Conservation (phyloP, 2,797 vertebrate genomes). For the Masticophis lateralis region DNA sequence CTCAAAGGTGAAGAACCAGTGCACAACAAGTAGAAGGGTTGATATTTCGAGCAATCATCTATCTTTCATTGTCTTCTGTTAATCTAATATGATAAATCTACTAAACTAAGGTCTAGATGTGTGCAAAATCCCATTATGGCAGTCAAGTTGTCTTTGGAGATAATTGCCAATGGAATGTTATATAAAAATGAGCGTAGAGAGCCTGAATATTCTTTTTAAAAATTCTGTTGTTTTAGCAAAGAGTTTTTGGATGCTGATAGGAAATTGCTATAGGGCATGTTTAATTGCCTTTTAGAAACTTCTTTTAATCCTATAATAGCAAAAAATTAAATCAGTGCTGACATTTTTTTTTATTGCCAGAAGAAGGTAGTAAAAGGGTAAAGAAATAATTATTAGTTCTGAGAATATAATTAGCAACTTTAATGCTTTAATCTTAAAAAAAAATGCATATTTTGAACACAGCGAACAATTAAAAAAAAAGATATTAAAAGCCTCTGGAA, state of each 20-base stretch:
- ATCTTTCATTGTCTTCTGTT: slow-evolving; percentile 73
- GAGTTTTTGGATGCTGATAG: slow-evolving; percentile 76
- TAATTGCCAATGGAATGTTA: slow-evolving; percentile 74
- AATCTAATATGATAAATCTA: slow-evolving; percentile 68
- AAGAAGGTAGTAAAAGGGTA: slow-evolving; percentile 85
- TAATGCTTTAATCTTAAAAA: slow-evolving; percentile 81
- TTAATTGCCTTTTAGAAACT: slow-evolving; percentile 84
- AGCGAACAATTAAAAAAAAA: slow-evolving; percentile 81
- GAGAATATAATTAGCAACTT: slow-evolving; percentile 85
- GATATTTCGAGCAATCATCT: slow-evolving; percentile 68
- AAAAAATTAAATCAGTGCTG: slow-evolving; percentile 84
- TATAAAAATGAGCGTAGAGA: slow-evolving; percentile 63
- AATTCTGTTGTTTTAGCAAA: slow-evolving; percentile 77
- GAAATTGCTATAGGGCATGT: slow-evolving; percentile 81
- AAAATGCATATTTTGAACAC: slow-evolving; percentile 79
- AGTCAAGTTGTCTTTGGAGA: slow-evolving; percentile 75
- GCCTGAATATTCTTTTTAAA: slow-evolving; percentile 63
- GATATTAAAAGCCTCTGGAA: slow-evolving; percentile 79
- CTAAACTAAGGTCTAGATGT: slow-evolving; percentile 68
- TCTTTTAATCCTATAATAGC: slow-evolving; percentile 85
- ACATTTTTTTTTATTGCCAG: slow-evolving; percentile 82
- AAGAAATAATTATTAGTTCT: slow-evolving; percentile 85
- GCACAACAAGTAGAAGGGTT: slow-evolving; percentile 61
- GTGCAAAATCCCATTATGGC: slow-evolving; percentile 72
- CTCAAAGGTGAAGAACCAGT: slow-evolving; percentile 72